These are phyloP conservation scores for Ailuropoda melanoleuca DNA, from an alignment of 2,113 vertebrate species.

Conservation along the genomic window DNA sequence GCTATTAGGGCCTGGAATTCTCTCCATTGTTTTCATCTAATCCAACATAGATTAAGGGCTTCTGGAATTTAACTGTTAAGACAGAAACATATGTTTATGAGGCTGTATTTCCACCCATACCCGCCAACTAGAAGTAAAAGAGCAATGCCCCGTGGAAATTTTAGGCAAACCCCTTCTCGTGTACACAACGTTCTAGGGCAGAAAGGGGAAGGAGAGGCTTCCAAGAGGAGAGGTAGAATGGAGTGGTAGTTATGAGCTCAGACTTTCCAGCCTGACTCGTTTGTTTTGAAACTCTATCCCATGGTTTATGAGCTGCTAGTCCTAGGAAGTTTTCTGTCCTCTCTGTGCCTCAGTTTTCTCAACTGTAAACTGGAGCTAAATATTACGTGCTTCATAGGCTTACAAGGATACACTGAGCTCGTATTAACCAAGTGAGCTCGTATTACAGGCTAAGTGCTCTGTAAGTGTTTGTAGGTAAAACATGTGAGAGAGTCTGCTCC, in stretches of 20 bases:
- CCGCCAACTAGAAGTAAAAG: not conserved
- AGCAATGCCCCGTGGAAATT: not conserved
- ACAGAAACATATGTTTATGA: not conserved
- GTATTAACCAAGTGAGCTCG: not conserved
- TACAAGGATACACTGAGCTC: not conserved
- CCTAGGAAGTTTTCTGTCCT: not conserved
- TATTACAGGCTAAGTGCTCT: not conserved
- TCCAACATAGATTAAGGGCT: not conserved
- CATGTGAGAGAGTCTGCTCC: not conserved
- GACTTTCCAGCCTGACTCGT: not conserved
- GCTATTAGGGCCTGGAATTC: not conserved
- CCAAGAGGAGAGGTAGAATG: not conserved
- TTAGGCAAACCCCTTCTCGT: not conserved
- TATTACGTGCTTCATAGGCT: not conserved
- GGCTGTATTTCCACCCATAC: not conserved
- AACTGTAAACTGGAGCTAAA: not conserved
- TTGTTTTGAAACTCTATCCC: not conserved
- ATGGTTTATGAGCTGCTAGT: not conserved
- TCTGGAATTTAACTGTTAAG: slow-evolving; percentile 7
- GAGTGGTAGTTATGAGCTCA: not conserved
- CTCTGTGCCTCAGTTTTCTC: not conserved
- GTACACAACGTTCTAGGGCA: not conserved
- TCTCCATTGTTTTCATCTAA: not conserved
- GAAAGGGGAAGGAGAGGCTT: not conserved
- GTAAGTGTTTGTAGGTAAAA: not conserved